phyloP scores from a whole-genome alignment of 2,797 vertebrate genomes.

The Syngnathus acus region DNA sequence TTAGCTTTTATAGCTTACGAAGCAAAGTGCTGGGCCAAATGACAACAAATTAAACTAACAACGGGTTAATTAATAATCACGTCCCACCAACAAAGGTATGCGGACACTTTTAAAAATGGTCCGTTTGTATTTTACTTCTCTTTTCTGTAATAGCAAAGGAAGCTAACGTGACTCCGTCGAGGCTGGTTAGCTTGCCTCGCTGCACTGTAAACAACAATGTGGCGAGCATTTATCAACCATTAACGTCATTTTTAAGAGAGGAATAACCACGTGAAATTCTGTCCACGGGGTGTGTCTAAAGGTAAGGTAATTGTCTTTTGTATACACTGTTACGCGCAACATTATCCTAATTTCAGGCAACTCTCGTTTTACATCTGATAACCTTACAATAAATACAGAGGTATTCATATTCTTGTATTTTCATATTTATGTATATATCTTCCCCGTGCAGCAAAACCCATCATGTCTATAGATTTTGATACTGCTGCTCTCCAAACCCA shows the following conservation, averaged over 20 bases:
- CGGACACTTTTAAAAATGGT: neutral
- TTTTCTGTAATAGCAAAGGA: neutral
- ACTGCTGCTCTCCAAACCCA: slow-evolving; percentile 84
- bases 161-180: neutral
- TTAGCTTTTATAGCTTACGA: slow-evolving; percentile 11
- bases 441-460: neutral
- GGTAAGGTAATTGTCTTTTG: neutral
- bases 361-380: neutral
- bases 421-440: neutral
- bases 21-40: neutral
- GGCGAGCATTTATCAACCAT: neutral
- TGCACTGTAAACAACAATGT: neutral
- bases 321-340: neutral
- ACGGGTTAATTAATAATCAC: neutral
- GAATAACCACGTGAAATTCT: neutral
- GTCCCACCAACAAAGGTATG: neutral
- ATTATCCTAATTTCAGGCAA: neutral
- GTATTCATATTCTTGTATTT: neutral
- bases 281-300: neutral
- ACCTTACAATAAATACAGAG: too few relatives aligned
- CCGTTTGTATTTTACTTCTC: neutral
- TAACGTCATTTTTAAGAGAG: neutral
- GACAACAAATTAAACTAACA: neutral
- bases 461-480: slow-evolving; percentile 94
- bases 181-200: neutral